phyloP scores from a whole-genome alignment of 2,113 vertebrate genomes.

The Numenius arquata region DNA sequence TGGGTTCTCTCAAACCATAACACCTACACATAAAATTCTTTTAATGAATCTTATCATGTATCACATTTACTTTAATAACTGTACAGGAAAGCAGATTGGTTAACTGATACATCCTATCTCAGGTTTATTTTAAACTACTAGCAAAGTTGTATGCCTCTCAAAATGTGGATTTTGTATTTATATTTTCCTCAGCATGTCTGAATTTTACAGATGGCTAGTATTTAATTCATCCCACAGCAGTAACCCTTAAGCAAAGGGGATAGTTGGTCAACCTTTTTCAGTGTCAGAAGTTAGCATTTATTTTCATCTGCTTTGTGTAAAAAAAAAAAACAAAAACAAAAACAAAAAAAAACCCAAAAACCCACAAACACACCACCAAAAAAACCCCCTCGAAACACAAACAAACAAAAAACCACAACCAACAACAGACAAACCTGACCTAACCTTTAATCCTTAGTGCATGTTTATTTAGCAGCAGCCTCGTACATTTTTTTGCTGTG shows the following conservation, averaged over 20 bases:
- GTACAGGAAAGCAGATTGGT: neutral
- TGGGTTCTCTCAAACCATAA: too few species aligned
- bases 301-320: slow-evolving; percentile 19
- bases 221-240: neutral
- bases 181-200: slow-evolving; percentile 24
- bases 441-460: neutral
- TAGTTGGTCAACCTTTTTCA: neutral
- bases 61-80: slow-evolving; percentile 31
- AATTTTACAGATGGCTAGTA: slow-evolving; percentile 37
- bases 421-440: neutral
- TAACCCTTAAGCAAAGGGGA: slow-evolving; percentile 5
- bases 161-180: slow-evolving; percentile 44
- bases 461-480: slow-evolving; percentile 51
- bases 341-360: neutral
- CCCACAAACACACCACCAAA: too few species aligned
- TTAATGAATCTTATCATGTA: neutral
- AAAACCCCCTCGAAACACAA: neutral
- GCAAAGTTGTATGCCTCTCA: slow-evolving; percentile 1
- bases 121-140: slow-evolving; percentile 41
- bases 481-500: slow-evolving; percentile 4
- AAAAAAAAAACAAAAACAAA: neutral
- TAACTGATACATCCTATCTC: slow-evolving; percentile 20
- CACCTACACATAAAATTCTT: neutral
- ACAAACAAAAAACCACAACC: neutral
- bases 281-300: slow-evolving; percentile 18